phyloP scores from a whole-genome alignment of 1,140 invertebrate genomes.

The Rhopalosiphum padi region DNA sequence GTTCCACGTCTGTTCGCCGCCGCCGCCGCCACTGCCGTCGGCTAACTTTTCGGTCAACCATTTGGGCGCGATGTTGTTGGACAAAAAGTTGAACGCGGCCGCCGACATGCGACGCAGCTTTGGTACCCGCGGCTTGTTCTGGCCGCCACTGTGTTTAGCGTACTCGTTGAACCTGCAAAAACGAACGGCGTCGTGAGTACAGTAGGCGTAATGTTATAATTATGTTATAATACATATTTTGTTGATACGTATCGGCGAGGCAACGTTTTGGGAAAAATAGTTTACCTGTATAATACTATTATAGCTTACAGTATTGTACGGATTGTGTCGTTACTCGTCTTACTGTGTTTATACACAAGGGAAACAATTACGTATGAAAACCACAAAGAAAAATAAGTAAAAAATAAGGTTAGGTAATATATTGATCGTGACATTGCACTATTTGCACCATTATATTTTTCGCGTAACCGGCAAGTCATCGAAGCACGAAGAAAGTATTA shows the following conservation, averaged over 20 bases:
- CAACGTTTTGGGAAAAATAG: no score
- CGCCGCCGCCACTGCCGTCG: conserved; percentile 63
- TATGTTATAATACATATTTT: no score
- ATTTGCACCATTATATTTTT: no score
- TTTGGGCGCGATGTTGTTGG: conserved; percentile 62
- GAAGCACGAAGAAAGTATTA: not conserved
- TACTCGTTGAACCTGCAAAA: not conserved
- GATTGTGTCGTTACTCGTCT: no score
- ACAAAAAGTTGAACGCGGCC: conserved; percentile 61
- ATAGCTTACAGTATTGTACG: no score
- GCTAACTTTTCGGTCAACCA: conserved; percentile 74
- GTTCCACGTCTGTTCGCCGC: not conserved
- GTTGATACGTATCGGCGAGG: no score
- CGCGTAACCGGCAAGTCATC: not conserved
- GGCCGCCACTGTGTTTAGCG: not conserved
- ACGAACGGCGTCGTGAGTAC: not conserved
- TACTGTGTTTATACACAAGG: no score
- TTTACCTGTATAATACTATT: no score
- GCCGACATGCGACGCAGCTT: conserved; percentile 61
- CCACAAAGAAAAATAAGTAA: no score
- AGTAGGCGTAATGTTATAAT: not conserved
- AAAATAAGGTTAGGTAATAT: no score
- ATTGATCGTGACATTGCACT: no score
- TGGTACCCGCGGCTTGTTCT: conserved; percentile 61
- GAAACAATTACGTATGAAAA: no score